Evolutionary conservation across 2,797 vertebrate genomes (phyloP).

Genomic region (Thaleichthys pacificus): DNA sequence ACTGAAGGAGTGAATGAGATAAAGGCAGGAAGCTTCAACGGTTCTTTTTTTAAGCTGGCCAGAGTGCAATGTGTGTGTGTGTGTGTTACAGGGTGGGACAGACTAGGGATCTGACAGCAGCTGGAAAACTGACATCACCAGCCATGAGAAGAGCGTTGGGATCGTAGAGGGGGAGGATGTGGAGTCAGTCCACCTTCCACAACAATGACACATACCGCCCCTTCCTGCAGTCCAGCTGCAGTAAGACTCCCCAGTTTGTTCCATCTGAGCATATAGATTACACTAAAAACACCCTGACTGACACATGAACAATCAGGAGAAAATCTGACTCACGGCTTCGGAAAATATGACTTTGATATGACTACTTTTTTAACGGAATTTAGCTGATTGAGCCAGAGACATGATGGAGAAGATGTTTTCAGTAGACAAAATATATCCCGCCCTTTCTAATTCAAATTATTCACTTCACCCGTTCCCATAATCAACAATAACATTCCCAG

Average conservation of each 20-base stretch:
- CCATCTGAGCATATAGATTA: not conserved
- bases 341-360: not conserved
- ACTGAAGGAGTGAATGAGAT: not conserved
- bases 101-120: slow-evolving; percentile 33
- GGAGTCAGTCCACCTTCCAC: slow-evolving; percentile 61
- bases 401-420: not conserved
- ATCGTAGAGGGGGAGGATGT: slow-evolving; percentile 56
- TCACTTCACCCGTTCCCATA: slow-evolving; percentile 38
- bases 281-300: not conserved
- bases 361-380: not conserved
- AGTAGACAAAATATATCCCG: slow-evolving; percentile 8
- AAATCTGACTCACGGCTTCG: not conserved
- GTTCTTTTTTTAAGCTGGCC: not conserved
- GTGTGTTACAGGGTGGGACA: slow-evolving; percentile 34
- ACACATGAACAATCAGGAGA: not conserved
- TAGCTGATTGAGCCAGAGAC: not conserved
- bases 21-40: not conserved
- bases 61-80: not conserved
- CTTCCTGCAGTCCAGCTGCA: slow-evolving; percentile 67
- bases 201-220: slow-evolving; percentile 69
- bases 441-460: slow-evolving; percentile 32
- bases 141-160: slow-evolving; percentile 28
- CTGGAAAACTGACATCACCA: slow-evolving; percentile 54
- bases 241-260: slow-evolving; percentile 30
- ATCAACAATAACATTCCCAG: slow-evolving; percentile 68